Base-by-base conservation (phyloP, 1,140 invertebrate genomes). In the Drosophila pectinifera region DNA sequence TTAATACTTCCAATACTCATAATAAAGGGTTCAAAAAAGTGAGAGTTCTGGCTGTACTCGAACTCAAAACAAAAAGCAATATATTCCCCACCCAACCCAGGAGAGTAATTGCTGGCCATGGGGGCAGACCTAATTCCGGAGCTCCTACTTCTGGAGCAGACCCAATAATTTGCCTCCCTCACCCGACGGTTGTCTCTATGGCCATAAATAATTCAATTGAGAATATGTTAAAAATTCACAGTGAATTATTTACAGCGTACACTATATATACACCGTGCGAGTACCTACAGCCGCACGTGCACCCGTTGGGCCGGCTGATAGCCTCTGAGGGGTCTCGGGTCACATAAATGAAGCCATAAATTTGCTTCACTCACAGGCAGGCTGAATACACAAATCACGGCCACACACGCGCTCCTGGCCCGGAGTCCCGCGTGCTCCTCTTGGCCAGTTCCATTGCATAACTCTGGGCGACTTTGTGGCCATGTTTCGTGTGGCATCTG, bases 331-430 rank as follows among this genome's bases (percentile, higher is more conserved):
- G 67, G 28, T 34, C 31, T 34, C 18, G 65, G 56, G 45, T 34
- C 58, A 53, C 54, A 73, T 80, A 62, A 79, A 80, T 75, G 31
- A 61, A 64, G 64, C 54, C 78, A 80, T 61, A 67, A 70, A 75
- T 76, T 58, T 70, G 51, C 36, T 62, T 36, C 46, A 22, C 57
- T 78, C 55, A 68, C 56, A 61, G 38, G 20, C 51, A 62, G 43
- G 38, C 51, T 63, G 51, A 72, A 59, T 58, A 49, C 67, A 73
- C 45, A 73, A 72, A 70, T 58, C 65, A 46, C 43, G 45, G 53
- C 26, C 54, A 59, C 65, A 72, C 41, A 46, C 45, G 14, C 22
- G 14, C n/a, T n/a, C 20, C 10, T 11, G 8, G 5, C 20, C 28
- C 36, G 14, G 34, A 67, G 42, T 18, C 31, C 18, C 53, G 38